phyloP scores from a whole-genome alignment of 2,113 vertebrate species.

The Anoplopoma fimbria region DNA sequence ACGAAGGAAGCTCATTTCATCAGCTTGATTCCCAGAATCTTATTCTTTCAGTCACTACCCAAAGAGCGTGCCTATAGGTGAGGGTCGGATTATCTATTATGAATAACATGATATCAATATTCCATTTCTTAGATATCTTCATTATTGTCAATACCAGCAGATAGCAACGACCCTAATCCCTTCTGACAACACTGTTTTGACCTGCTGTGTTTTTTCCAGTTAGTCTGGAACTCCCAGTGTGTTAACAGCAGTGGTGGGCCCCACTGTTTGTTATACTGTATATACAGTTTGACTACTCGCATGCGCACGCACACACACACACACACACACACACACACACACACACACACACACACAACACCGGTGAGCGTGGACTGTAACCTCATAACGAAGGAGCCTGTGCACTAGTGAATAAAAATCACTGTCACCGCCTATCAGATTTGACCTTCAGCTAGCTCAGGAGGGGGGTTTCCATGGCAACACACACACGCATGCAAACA shows the following conservation, averaged over 20 bases:
- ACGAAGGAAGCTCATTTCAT: no score
- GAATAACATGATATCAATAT: background rate
- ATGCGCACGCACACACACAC: background rate
- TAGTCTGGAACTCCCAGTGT: background rate
- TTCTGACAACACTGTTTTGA: background rate
- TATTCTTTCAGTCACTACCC: background rate
- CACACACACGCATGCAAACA: background rate
- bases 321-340: background rate
- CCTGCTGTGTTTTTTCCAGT: background rate
- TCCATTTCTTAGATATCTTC: background rate
- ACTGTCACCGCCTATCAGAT: conserved; percentile 20
- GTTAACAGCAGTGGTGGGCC: background rate
- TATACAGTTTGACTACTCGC: background rate
- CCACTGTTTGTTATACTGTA: background rate
- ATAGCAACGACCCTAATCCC: background rate
- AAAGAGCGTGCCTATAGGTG: no score
- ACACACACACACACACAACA: conserved; percentile 1
- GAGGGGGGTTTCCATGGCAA: conserved; percentile 37
- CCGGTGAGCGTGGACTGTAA: background rate
- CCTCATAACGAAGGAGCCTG: background rate
- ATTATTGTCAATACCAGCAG: background rate
- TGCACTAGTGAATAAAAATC: conserved; percentile 18
- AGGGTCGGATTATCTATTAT: background rate
- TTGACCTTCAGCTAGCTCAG: conserved; percentile 49
- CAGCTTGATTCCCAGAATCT: background rate